These are phyloP conservation scores for Colostygia pectinataria DNA, from an alignment of 2,888 invertebrate species.

Conservation along the genomic window DNA sequence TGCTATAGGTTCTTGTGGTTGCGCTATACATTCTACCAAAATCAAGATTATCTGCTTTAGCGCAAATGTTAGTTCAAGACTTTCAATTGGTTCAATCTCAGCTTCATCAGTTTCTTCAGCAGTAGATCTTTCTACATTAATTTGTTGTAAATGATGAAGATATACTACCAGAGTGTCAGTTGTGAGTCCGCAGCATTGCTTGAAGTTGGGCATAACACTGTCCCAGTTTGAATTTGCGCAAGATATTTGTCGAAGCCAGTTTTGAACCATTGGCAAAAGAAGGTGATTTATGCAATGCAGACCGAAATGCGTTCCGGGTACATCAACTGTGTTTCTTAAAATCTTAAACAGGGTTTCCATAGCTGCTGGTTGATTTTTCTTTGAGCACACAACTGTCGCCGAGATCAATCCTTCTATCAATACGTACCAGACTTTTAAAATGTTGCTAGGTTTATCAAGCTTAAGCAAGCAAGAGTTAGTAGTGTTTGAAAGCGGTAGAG, in stretches of 20 bases:
- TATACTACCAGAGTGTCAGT: slow-evolving; percentile 95
- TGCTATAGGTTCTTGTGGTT: slow-evolving; percentile 94
- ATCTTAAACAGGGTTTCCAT: slow-evolving; percentile 94
- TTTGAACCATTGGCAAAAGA: slow-evolving; percentile 95
- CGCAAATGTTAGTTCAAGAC: slow-evolving; percentile 86
- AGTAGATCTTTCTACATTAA: slow-evolving; percentile 67
- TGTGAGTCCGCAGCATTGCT: slow-evolving; percentile 96
- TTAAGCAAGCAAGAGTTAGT: slow-evolving; percentile 83
- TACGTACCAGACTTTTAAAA: slow-evolving; percentile 95
- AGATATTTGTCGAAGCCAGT: slow-evolving; percentile 92
- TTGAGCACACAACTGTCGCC: slow-evolving; percentile 92
- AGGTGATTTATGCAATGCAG: slow-evolving; percentile 96
- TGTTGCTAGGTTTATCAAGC: slow-evolving; percentile 91
- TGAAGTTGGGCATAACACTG: slow-evolving; percentile 93
- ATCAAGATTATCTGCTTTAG: slow-evolving; percentile 93
- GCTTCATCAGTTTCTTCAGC: slow-evolving; percentile 66
- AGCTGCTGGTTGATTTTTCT: slow-evolving; percentile 93
- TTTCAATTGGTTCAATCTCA: slow-evolving; percentile 81
- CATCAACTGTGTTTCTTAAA: slow-evolving; percentile 88
- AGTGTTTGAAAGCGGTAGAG: slow-evolving; percentile 71
- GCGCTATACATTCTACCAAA: slow-evolving; percentile 94
- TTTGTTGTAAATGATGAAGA: slow-evolving; percentile 88
- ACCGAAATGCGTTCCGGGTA: slow-evolving; percentile 94
- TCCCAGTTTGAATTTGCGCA: slow-evolving; percentile 89
- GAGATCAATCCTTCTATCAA: slow-evolving; percentile 93